phyloP scores from a whole-genome alignment of 1,140 invertebrate genomes.

The Choristoneura fumiferana region DNA sequence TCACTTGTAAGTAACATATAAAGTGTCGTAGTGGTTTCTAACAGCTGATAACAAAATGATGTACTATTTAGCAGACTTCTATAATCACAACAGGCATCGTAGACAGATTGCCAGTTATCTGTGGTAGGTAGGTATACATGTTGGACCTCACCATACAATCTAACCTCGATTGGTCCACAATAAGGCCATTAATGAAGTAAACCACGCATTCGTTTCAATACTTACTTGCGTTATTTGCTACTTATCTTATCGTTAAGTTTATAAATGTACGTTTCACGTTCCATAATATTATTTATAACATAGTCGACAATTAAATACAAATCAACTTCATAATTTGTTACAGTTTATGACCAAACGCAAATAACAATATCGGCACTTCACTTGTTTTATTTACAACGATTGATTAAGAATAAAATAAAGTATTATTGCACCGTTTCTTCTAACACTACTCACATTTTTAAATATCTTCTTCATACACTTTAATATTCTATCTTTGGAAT shows the following conservation, averaged over 20 bases:
- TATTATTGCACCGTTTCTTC: constrained; percentile 39
- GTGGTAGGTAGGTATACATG: constrained; percentile 11
- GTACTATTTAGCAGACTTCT: constrained; percentile 30
- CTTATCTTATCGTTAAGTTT: constrained; percentile 9
- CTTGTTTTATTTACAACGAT: constrained; percentile 11
- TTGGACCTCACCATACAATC: constrained; percentile 45
- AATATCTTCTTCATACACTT: constrained; percentile 30
- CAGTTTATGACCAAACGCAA: constrained; percentile 33
- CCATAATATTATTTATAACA: neutral
- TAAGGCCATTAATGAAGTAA: constrained; percentile 48
- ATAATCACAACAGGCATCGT: constrained; percentile 16
- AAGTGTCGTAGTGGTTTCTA: constrained; percentile 20
- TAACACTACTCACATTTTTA: constrained; percentile 32
- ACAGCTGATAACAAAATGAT: constrained; percentile 21
- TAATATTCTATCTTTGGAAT: constrained; percentile 60
- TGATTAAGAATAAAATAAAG: constrained; percentile 19
- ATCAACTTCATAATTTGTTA: constrained; percentile 37
- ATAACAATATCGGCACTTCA: constrained; percentile 25
- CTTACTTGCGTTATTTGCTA: neutral
- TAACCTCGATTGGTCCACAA: constrained; percentile 57
- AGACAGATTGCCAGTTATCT: constrained; percentile 2
- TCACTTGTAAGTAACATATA: constrained; percentile 21
- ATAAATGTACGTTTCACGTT: constrained; percentile 2
- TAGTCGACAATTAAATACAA: constrained; percentile 22
- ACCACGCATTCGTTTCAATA: constrained; percentile 5